Evolutionary conservation across 1,140 invertebrate species (phyloP).

Genomic region (Sipha flava): DNA sequence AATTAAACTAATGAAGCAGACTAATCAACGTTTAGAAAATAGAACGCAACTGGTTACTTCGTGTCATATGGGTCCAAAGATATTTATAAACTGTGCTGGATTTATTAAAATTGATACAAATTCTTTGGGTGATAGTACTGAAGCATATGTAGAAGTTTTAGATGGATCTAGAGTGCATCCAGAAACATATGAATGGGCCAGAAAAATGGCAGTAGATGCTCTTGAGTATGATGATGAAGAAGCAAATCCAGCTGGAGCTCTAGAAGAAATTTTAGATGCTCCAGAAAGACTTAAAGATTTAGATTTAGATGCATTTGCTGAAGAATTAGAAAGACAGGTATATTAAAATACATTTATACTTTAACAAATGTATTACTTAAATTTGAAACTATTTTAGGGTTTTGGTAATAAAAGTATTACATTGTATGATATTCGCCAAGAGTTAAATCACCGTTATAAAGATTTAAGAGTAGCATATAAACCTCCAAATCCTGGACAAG

Average conservation of each 20-base stretch:
- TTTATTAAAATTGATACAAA: conserved; percentile 98
- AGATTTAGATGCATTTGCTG: conserved; percentile 96
- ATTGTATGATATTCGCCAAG: conserved; percentile 92
- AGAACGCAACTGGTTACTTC: conserved; percentile 88
- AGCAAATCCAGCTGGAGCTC: conserved; percentile 87
- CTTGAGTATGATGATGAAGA: conserved; percentile 93
- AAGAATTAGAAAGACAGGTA: conserved; percentile 88
- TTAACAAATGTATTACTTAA: not conserved
- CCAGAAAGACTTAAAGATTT: conserved; percentile 93
- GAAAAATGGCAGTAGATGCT: conserved; percentile 99
- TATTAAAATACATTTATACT: conserved; percentile 14
- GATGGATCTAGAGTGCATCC: conserved; percentile 97
- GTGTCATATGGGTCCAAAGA: conserved; percentile 95
- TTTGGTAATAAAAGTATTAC: conserved; percentile 97
- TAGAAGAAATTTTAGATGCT: conserved; percentile 94
- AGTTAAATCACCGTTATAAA: conserved; percentile 91
- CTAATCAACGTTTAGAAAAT: conserved; percentile 87
- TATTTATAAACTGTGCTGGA: conserved; percentile 98
- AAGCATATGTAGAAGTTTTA: conserved; percentile 90
- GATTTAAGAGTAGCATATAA: conserved; percentile 76
- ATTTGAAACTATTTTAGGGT: conserved; percentile 47
- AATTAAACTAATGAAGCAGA: conserved; percentile 84
- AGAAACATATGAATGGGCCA: conserved; percentile 98
- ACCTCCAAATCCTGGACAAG: conserved; percentile 71
- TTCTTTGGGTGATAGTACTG: conserved; percentile 84